Evolutionary conservation across 1,140 invertebrate genomes (phyloP), one percentile per base, ranked within the genome.

Genomic region (Microplitis mediator): DNA sequence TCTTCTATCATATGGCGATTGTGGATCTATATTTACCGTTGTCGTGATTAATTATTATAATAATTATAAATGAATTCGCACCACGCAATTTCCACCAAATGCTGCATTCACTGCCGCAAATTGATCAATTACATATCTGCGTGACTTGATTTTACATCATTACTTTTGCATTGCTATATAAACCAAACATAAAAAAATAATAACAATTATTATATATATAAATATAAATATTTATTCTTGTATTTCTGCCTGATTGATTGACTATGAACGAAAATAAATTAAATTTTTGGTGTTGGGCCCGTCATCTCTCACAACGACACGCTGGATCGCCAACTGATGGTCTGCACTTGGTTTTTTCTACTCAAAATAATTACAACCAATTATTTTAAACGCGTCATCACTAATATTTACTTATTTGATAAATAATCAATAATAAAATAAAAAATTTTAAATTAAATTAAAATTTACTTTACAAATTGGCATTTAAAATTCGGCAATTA

Each of bases 281-380:
- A 54, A 56, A 69, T 61, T 23, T 74, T 75, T 78, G 81, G 76
- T 80, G 82, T 79, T 79, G 81, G 79, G 73, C 77, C 77, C 73
- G 62, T 63, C 62, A 76, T 76, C 76, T 50, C 14, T 74, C 62
- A 65, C 62, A 58, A 72, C 64, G 58, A 51, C 70, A 61, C 70
- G 61, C 74, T 75, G 69, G 69, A 72, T 64, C 58, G 58, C 70
- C 74, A 31, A 68, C 73, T 74, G 73, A 61, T 73, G 68, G 64
- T 62, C 69, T 74, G 51, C 67, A 66, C 73, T 35, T 74, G 67
- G 73, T 74, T 70, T 74, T 61, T 62, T 61, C 11, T 71, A 31
- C 58, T 32, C 16, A 52, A 52, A 23, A 61, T 56, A 62, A 66
- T 34, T 52, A 56, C 54, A 51, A 66, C 66, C 60, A 60, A 72